phyloP scores from a whole-genome alignment of 2,113 vertebrate species.

The Nibea albiflora region DNA sequence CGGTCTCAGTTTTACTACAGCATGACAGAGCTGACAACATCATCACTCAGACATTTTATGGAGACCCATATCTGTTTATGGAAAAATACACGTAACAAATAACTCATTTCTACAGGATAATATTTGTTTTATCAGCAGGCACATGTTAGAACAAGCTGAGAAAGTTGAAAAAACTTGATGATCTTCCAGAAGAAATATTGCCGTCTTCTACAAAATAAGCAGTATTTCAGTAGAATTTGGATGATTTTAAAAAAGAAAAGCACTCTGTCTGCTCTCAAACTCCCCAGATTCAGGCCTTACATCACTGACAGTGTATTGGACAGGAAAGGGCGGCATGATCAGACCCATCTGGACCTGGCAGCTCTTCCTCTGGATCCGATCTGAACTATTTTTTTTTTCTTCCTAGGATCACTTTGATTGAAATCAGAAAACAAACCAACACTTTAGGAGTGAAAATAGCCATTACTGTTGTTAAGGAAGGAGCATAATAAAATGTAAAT shows the following conservation, averaged over 20 bases:
- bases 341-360: slow-evolving; percentile 30
- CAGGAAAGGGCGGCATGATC: not conserved
- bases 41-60: not conserved
- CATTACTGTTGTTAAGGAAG: not conserved
- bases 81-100: not conserved
- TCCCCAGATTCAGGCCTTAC: not conserved
- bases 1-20: not conserved
- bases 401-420: not conserved
- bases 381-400: not conserved
- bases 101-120: not conserved
- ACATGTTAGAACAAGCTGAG: not conserved
- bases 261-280: not conserved
- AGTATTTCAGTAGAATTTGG: not conserved
- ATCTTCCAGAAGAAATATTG: not conserved
- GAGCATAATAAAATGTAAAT: slow-evolving; percentile 19
- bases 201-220: not conserved
- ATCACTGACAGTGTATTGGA: slow-evolving; percentile 9
- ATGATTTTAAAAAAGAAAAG: not conserved
- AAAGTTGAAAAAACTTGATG: not conserved
- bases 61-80: not conserved
- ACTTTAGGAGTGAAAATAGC: not conserved
- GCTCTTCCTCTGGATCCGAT: slow-evolving; percentile 12
- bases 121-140: not conserved
- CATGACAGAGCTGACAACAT: not conserved
- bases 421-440: not conserved